Evolutionary conservation across 2,888 invertebrate genomes (phyloP), one percentile per base, ranked within the genome.

Genomic region (Serrognathus titanus): DNA sequence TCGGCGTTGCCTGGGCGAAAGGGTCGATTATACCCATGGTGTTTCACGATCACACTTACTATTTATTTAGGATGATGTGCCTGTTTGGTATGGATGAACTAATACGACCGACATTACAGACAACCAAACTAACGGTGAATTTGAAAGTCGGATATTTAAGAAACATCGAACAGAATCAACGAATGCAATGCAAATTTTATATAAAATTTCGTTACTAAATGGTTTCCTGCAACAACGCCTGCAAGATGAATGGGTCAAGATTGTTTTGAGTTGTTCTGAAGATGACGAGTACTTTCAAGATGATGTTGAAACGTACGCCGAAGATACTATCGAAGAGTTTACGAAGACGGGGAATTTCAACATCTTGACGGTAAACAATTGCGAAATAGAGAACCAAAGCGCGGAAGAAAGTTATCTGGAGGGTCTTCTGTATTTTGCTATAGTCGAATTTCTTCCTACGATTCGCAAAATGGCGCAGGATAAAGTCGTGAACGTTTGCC

Each of bases 31-130:
- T 75, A 16, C 72, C 73, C 3, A 69, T 65, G 48, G 65, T 66
- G 48, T 72, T 71, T 39, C 57, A 67, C 0, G 69, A 67, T 50
- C 72, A 76, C 58, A 62, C 59, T 10, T 65, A 70, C 53, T 76
- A 75, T 60, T 63, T 74, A 11, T 71, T 70, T 46, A 66, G 75
- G 55, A 71, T 69, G 48, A 67, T 74, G 3, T 65, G 71, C 6
- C 58, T 77, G 13, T 76, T 73, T 56, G 70, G 72, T 16, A 72
- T 76, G 5, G 70, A 72, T 51, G 76, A 77, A 65, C 55, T 77
- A 13, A 66, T 77, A 7, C 52, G 58, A 3, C 74, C 76, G 3
- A 67, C 70, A n/a, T 56, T 74, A 24, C 63, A 59, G 16, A 38
- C 48, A 11, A 6, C 7, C 24, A 54, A 57, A 46, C 46, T 37